These are phyloP conservation scores for Athetis lepigone DNA, from an alignment of 2,888 invertebrate species.

Conservation along the genomic window DNA sequence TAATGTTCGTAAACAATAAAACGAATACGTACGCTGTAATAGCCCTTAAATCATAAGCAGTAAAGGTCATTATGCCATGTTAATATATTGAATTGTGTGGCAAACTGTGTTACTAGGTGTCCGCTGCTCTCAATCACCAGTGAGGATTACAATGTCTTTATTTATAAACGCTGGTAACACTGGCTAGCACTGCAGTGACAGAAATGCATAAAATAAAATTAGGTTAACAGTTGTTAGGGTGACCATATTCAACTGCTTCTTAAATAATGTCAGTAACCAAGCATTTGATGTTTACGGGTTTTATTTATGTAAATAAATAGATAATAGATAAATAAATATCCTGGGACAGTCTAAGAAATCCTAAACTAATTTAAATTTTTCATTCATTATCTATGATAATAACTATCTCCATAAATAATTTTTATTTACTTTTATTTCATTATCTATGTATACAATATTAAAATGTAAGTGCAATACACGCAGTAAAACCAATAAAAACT, in stretches of 20 bases:
- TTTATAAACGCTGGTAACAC: conserved; percentile 57
- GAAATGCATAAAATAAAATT: conserved; percentile 65
- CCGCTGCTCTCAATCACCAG: conserved; percentile 33
- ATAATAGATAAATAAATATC: too few relatives aligned
- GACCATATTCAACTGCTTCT: conserved; percentile 40
- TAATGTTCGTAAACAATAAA: conserved; percentile 13
- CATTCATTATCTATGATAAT: too few relatives aligned
- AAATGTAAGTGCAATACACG: too few relatives aligned
- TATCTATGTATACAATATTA: too few relatives aligned
- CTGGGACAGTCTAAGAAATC: too few relatives aligned
- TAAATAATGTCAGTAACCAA: conserved; percentile 5
- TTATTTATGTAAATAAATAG: too few relatives aligned
- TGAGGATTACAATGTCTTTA: conserved; percentile 61
- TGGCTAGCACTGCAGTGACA: conserved; percentile 53
- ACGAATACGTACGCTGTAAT: conserved; percentile 6
- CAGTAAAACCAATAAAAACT: background rate
- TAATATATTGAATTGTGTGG: conserved; percentile 25
- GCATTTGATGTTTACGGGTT: background rate
- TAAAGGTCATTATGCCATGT: conserved; percentile 33
- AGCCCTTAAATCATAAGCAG: conserved; percentile 2
- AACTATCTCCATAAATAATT: too few relatives aligned
- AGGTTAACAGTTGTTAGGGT: conserved; percentile 62
- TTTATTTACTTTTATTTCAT: too few relatives aligned
- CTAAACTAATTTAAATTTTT: too few relatives aligned
- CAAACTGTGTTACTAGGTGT: conserved; percentile 29